Base-by-base conservation (phyloP, 2,888 invertebrate genomes). In the Bedellia somnulentella region DNA sequence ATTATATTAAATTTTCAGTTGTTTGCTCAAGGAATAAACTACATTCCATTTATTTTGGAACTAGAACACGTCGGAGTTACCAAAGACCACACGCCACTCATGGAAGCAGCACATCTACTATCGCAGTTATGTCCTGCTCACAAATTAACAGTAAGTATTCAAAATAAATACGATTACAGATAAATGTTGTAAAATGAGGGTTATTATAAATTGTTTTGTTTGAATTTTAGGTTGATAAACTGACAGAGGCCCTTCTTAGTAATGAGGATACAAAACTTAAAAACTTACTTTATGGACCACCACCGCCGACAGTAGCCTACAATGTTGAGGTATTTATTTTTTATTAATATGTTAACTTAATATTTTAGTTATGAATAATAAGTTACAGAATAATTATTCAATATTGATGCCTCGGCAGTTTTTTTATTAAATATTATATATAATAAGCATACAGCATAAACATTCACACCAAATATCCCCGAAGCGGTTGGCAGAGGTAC, bases 21-120 rank as follows among this genome's bases (percentile, higher is more conserved):
- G 29, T 91, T 96, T 78, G 86, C 95, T 1, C 83, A 87, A 66
- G 85, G 88, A 44, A 80, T 85, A 24, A 81, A 85, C 53, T 88
- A 89, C 49, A 80, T 85, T 21, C 85, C 85, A 35, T 92, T 91
- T 57, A 87, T 91, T 57, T 80, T 90, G 50, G 90, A 93, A 57
- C 70, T 96, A 44, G 90, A 93, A 46, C 93, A 93, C 56, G 68
- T 93, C 43, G 96, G 95, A 25, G 89, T 92, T 49, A 82, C 83
- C 31, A 79, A 93, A 46, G 83, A 85, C 40, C 87, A 91, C 49
- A 81, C 87, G 11, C 84, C 85, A 33, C 70, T 97, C 39, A 81
- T 92, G 23, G 95, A 96, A 51, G 89, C 89, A 24, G 89, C 89
- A 2, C 82, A 91, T 44, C 79, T 84, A 33, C 78, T 93, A 14